Percentiles rank a stretch among this genome's conserved stretches.
phyloP scores from a whole-genome alignment of 2,113 vertebrate genomes.

The Brachirus orientalis region DNA sequence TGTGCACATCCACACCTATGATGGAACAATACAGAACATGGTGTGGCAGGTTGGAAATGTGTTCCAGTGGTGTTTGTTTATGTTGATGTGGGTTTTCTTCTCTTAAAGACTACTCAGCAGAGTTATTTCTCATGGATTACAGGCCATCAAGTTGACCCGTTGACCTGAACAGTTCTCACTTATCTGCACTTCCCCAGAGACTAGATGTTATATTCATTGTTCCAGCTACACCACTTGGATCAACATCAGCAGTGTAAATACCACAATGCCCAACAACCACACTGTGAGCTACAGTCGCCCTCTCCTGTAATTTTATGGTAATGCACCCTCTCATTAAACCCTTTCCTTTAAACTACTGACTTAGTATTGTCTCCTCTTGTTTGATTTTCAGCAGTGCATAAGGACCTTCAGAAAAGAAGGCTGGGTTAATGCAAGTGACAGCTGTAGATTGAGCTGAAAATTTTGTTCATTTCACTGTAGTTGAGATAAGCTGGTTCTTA shows the following conservation, averaged over 20 bases:
- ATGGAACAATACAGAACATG: conserved; percentile 5
- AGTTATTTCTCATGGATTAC: too few relatives aligned
- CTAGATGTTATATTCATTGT: background rate
- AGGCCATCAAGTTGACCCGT: too few relatives aligned
- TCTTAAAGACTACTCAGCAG: too few relatives aligned
- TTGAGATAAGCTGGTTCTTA: background rate
- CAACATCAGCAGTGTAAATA: background rate
- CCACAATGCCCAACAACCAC: too few relatives aligned
- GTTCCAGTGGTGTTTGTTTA: conserved; percentile 7
- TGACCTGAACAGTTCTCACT: too few relatives aligned
- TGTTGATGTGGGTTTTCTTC: too few relatives aligned
- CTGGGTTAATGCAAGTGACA: background rate
- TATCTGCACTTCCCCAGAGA: background rate
- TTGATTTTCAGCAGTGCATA: background rate
- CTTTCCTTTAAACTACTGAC: background rate
- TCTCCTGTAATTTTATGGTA: conserved; percentile 52
- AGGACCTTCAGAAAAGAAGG: background rate
- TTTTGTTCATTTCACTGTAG: background rate
- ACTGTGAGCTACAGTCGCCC: conserved; percentile 53
- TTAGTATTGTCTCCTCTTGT: background rate
- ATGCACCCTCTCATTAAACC: conserved; percentile 29
- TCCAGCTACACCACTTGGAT: background rate
- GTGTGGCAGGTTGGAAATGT: conserved; percentile 5
- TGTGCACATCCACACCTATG: too few relatives aligned
- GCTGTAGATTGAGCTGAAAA: background rate